Percentiles rank a stretch among this genome's conserved stretches.
Evolutionary conservation across 2,113 vertebrate species (phyloP).

Genomic region (Motacilla tschutschensis): DNA sequence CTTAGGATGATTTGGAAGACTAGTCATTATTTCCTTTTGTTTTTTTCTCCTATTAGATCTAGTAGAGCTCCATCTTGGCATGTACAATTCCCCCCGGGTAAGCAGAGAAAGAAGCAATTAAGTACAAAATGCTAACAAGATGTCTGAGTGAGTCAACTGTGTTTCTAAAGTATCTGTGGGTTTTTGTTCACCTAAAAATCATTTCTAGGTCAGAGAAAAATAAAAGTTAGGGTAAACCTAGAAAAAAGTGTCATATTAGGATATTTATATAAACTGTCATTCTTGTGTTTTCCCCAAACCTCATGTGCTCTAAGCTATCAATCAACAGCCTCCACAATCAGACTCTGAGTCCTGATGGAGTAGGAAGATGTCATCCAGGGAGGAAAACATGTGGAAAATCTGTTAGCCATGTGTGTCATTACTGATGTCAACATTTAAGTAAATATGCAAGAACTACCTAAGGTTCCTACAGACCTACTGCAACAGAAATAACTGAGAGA

Average conservation of each 20-base stretch:
- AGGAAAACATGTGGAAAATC: conserved; percentile 73
- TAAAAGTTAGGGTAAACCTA: conserved; percentile 39
- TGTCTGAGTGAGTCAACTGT: conserved; percentile 33
- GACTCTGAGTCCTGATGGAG: conserved; percentile 65
- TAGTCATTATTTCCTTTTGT: conserved; percentile 49
- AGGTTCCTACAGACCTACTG: conserved; percentile 1
- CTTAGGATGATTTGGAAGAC: conserved; percentile 38
- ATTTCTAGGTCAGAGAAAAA: conserved; percentile 69
- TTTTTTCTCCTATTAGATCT: conserved; percentile 19
- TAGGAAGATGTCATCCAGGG: conserved; percentile 67
- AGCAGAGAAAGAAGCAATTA: conserved; percentile 67
- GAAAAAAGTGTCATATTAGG: conserved; percentile 50
- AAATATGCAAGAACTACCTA: conserved; percentile 50
- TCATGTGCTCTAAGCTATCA: conserved; percentile 69
- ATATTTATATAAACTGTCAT: conserved; percentile 74
- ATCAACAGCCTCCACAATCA: conserved; percentile 71
- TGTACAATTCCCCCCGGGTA: conserved; percentile 57
- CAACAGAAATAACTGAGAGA: background rate
- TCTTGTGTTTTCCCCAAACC: conserved; percentile 59
- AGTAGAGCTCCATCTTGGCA: conserved; percentile 52
- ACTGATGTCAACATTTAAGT: conserved; percentile 64
- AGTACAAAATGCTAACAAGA: conserved; percentile 70
- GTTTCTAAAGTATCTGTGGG: conserved; percentile 53
- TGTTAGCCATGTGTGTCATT: conserved; percentile 75
- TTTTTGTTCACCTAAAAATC: conserved; percentile 55